A percentile compares a stretch with the other conserved stretches of the same genome.
Conservation (phyloP, 1,140 invertebrate species). For the Vanessa tameamea region DNA sequence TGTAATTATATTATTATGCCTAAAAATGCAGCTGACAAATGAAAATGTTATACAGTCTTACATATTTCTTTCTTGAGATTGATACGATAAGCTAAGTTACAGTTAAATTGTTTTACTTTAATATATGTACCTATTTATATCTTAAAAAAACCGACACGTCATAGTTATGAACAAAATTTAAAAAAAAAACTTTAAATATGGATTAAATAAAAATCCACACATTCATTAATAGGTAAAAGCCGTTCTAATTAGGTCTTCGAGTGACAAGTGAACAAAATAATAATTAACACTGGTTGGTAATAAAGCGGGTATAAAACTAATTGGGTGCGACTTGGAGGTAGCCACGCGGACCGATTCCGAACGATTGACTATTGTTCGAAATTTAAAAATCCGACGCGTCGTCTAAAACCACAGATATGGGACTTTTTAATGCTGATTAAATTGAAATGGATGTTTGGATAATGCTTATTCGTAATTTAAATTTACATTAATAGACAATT, state of each 20-base stretch:
- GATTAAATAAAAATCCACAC: conserved; percentile 11
- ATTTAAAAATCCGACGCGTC: conserved; percentile 1
- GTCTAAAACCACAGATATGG: background rate
- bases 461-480: background rate
- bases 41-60: background rate
- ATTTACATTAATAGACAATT: background rate
- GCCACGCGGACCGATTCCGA: conserved; percentile 43
- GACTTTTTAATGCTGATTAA: conserved; percentile 4
- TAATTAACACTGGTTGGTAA: conserved; percentile 78
- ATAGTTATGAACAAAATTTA: background rate
- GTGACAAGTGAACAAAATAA: conserved; percentile 74
- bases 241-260: conserved; percentile 75
- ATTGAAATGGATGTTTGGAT: background rate
- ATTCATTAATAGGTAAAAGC: conserved; percentile 42
- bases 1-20: conserved; percentile 6
- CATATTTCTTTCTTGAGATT: background rate
- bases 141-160: too few species aligned
- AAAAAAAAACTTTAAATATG: background rate
- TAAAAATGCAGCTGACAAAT: background rate
- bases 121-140: too few species aligned
- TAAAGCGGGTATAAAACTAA: conserved; percentile 78
- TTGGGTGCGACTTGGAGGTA: conserved; percentile 56
- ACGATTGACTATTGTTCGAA: conserved; percentile 25
- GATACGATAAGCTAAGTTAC: too few species aligned
- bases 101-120: too few species aligned